Percentiles rank a stretch among this genome's conserved stretches.
These are phyloP conservation scores for Bradypodion ventrale DNA, from an alignment of 2,797 vertebrate genomes.

Conservation along the genomic window DNA sequence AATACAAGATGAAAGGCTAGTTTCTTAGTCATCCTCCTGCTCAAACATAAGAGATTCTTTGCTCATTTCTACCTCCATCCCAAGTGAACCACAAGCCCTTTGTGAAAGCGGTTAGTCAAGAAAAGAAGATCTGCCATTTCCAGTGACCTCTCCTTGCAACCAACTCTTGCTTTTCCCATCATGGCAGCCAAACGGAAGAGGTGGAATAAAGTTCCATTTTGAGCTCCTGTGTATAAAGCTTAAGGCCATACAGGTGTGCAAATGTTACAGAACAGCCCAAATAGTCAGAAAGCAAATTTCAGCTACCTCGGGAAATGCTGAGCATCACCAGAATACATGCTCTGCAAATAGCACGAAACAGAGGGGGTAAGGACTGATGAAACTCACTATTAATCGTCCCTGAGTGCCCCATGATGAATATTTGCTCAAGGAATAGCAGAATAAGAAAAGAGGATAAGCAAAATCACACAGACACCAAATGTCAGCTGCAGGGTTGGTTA, in stretches of 20 bases:
- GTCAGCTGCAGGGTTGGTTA: constrained; percentile 45
- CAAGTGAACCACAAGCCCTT: not conserved
- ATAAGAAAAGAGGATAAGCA: not conserved
- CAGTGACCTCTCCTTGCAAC: not conserved
- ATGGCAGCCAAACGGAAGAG: not conserved
- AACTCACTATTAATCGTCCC: constrained; percentile 50
- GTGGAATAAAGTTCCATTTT: not conserved
- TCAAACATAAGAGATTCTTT: not conserved
- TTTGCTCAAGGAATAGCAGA: constrained; percentile 41
- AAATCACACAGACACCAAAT: constrained; percentile 25
- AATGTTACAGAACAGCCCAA: constrained; percentile 76
- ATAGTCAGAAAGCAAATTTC: constrained; percentile 74
- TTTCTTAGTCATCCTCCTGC: not conserved
- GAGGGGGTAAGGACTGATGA: constrained; percentile 47
- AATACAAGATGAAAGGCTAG: not conserved
- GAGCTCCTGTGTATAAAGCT: constrained; percentile 58
- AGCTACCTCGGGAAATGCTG: constrained; percentile 75
- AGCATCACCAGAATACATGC: constrained; percentile 64
- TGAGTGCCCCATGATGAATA: constrained; percentile 18
- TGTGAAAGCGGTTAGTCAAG: not conserved
- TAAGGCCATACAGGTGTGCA: constrained; percentile 76
- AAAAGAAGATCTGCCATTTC: no score
- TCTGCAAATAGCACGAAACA: constrained; percentile 74
- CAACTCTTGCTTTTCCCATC: not conserved
- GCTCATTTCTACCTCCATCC: not conserved